Evolutionary conservation across 2,888 invertebrate genomes (phyloP).

Genomic region (Acrobasis consociella): DNA sequence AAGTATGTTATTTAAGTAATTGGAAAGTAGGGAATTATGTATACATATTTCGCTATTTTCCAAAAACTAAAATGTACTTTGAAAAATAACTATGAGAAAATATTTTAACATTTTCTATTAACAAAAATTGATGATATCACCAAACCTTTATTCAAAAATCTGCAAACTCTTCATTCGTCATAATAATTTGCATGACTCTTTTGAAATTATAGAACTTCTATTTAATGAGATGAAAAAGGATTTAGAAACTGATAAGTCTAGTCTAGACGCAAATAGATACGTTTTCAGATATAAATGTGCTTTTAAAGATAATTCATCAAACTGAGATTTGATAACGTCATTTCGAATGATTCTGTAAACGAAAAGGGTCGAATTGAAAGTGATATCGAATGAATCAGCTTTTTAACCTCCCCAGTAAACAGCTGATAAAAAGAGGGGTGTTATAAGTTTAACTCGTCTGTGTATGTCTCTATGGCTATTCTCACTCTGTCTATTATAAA

Average conservation of each 20-base stretch:
- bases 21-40: too few relatives aligned
- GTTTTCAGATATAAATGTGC: slow-evolving; percentile 3
- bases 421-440: neutral
- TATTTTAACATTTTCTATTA: neutral
- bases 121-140: neutral
- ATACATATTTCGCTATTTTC: too few relatives aligned
- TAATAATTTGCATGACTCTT: neutral
- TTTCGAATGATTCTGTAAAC: neutral
- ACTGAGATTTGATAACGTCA: slow-evolving; percentile 1
- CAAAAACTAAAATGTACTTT: too few relatives aligned
- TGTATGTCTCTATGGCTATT: too few relatives aligned
- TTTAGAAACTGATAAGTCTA: neutral
- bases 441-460: too few relatives aligned
- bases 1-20: too few relatives aligned
- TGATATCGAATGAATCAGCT: neutral
- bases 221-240: slow-evolving; percentile 4
- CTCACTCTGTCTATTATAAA: too few relatives aligned
- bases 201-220: neutral
- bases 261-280: slow-evolving; percentile 9
- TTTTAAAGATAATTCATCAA: slow-evolving; percentile 10
- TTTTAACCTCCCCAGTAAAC: too few relatives aligned
- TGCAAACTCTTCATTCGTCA: neutral
- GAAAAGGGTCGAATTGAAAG: neutral
- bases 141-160: neutral
- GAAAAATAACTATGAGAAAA: too few relatives aligned